phyloP scores from a whole-genome alignment of 2,113 vertebrate genomes.

The Catagonus wagneri region DNA sequence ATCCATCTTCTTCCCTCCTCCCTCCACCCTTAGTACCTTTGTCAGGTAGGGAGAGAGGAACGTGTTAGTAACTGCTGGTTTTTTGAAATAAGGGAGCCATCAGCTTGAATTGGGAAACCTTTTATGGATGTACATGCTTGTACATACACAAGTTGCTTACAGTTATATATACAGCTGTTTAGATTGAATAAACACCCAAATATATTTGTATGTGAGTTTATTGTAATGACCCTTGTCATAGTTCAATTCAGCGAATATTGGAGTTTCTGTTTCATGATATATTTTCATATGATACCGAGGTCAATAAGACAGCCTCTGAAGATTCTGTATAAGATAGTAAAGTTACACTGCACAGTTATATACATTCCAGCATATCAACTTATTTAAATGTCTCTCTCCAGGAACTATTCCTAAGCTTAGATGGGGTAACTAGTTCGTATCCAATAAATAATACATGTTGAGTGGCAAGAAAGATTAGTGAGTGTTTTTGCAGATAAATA shows the following conservation, averaged over 20 bases:
- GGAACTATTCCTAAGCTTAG: background rate
- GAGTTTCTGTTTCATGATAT: background rate
- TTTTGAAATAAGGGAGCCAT: background rate
- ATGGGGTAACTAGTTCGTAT: background rate
- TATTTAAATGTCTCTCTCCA: background rate
- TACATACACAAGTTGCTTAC: background rate
- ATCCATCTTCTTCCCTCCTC: background rate
- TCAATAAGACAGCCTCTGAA: background rate
- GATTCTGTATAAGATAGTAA: constrained; percentile 15
- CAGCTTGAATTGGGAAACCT: background rate
- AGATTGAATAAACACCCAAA: background rate
- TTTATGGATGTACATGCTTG: background rate
- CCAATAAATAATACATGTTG: background rate
- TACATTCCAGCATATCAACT: background rate
- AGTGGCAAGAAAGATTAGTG: background rate
- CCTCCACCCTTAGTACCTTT: background rate
- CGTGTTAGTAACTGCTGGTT: background rate
- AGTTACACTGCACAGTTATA: background rate
- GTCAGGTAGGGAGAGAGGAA: background rate
- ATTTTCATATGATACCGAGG: background rate
- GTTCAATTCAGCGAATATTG: background rate
- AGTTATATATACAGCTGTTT: background rate
- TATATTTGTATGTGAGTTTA: background rate
- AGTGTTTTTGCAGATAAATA: background rate
- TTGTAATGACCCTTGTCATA: constrained; percentile 1